Evolutionary conservation across 2,113 vertebrate genomes (phyloP), one percentile per base, ranked within the genome.

Genomic region (Otocyon megalotis): DNA sequence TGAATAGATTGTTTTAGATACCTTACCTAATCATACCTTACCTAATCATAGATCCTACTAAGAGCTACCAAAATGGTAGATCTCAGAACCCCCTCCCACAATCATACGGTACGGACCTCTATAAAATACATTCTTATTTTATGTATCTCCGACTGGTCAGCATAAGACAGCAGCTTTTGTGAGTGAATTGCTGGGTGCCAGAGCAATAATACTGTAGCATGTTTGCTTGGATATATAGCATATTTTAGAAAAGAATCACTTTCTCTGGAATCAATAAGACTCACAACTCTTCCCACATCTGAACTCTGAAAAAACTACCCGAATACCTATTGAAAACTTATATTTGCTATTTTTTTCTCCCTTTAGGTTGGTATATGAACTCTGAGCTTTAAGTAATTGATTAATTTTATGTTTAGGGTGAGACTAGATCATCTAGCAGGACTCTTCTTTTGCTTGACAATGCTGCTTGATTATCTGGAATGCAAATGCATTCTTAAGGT

Each of bases 291-390:
- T 82, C 53, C 0, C 2, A 80, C 6, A 86, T 32, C n/a, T 79
- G 48, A 90, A 85, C 74, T 88, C 5, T 77, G 54, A 86, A 74
- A 81, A 81, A 76, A 88, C 22, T 50, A 96, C 28, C 24, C 80
- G 30, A 92, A 28, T 86, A 79, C 26, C 77, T 82, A 86, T 15
- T 91, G 48, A 79, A 83, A 80, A 50, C 80, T 50, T 62, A 0
- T 8, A 50, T 90, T 90, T 10, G 48, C 7, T 76, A 79, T 71
- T 60, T 67, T 56, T 30, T 22, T 82, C 3, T 3, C 14, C 1
- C 32, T 71, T 93, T 81, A 58, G 43, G 2, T 82, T 93, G 13
- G 22, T 69, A 71, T 30, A 81, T 63, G 32, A 94, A 90, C 1
- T 50, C 37, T 90, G 87, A 83, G 13, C 1, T 87, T 63, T 87